Base-by-base conservation (phyloP, 2,888 invertebrate genomes). In the Scaptomyza polygonia region DNA sequence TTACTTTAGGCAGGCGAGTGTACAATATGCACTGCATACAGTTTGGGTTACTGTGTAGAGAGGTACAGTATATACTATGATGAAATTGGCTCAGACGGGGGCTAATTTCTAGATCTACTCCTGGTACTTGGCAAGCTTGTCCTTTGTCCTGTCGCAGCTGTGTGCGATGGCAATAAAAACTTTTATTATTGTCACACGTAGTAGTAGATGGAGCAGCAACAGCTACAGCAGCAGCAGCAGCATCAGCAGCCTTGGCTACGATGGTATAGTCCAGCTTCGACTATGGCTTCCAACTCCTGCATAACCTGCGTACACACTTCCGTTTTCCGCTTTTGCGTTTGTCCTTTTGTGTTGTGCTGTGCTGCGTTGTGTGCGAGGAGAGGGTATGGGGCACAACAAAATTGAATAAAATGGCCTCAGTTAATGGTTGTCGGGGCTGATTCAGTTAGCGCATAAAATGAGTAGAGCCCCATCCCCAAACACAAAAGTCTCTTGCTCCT, bases 171-270 rank as follows among this genome's bases (percentile, higher is more conserved):
- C 87, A 87, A 87, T 87, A 87, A 87, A 87, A 87, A 87, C 84
- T 88, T 87, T 89, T 89, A 88, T 87, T 89, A 84, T 87, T 87
- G 87, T 89, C 89, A 86, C 87, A 88, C 86, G 86, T 82, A 84
- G 70, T 84, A 59, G 61, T 45, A 62, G 49, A 40, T 63, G 48
- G 30, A 45, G 4, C 29, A 47, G 30, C 47, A 55, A 49, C 63
- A 55, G 32, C 65, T 57, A 61, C 77, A 63, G 64, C 65, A 8
- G 3, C 34, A 34, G 3, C 7, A 14, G 7, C 30, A 32, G 4
- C 30, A 32, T 2, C 30, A 32, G 11, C 30, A 32, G 30, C 30
- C 9, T 8, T 14, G 16, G 36, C 36, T 36, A 14, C 36, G 32
- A 61, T 72, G 56, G 65, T 61, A 25, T 11, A 21, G 14, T 42